A percentile compares a stretch with the other conserved stretches of the same genome.
Evolutionary conservation across 2,797 vertebrate species (phyloP).

Genomic region (Tachyglossus aculeatus): DNA sequence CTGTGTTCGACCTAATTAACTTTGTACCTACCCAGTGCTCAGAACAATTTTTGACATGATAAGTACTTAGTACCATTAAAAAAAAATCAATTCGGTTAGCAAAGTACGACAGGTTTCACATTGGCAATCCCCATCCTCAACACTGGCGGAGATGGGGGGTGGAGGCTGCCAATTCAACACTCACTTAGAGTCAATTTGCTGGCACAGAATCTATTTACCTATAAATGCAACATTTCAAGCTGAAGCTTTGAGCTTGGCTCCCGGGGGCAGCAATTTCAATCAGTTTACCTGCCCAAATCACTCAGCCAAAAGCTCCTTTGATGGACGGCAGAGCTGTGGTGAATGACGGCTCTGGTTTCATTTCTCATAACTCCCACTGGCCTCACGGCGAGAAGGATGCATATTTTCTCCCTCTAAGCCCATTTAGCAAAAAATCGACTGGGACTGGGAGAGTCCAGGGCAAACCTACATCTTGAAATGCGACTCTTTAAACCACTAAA

Average conservation of each 20-base stretch:
- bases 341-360: not conserved
- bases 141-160: too few species aligned
- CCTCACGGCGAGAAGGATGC: not conserved
- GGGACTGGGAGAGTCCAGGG: not conserved
- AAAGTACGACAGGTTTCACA: not conserved
- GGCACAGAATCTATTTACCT: not conserved
- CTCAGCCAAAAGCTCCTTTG: not conserved
- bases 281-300: not conserved
- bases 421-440: slow-evolving; percentile 23
- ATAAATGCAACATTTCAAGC: not conserved
- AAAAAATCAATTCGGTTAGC: not conserved
- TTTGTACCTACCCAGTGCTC: too few species aligned
- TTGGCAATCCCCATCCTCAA: too few species aligned
- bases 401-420: not conserved
- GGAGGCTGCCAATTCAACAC: not conserved
- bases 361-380: not conserved
- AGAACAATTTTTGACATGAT: too few species aligned
- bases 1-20: too few species aligned
- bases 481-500: not conserved
- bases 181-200: not conserved
- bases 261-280: not conserved
- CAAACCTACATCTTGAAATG: not conserved
- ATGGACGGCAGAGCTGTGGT: not conserved
- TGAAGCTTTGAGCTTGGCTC: not conserved
- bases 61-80: too few species aligned